phyloP scores from a whole-genome alignment of 2,113 vertebrate genomes.

The Daubentonia madagascariensis region DNA sequence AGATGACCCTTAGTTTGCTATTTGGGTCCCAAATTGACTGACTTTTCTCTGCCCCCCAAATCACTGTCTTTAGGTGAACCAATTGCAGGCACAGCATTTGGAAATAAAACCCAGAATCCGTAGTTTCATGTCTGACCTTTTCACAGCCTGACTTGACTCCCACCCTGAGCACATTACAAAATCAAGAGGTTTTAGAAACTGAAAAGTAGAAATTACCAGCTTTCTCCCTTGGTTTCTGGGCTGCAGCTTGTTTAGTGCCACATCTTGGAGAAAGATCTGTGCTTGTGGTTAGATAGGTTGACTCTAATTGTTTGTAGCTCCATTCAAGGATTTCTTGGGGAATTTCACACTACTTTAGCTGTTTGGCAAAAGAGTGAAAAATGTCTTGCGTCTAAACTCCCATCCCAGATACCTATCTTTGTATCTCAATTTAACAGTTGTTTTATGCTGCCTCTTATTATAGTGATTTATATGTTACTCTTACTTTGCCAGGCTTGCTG shows the following conservation, averaged over 20 bases:
- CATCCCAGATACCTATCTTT: background rate
- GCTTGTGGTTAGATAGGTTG: background rate
- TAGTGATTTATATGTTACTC: background rate
- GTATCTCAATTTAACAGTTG: background rate
- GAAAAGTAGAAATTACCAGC: background rate
- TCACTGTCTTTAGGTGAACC: background rate
- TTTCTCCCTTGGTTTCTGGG: background rate
- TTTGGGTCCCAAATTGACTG: background rate
- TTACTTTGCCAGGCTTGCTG: background rate
- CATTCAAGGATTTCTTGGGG: background rate
- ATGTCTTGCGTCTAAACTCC: background rate
- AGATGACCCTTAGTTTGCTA: background rate
- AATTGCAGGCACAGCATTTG: background rate
- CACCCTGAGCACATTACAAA: background rate
- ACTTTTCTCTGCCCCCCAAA: background rate
- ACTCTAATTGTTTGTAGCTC: background rate
- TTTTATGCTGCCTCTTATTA: background rate
- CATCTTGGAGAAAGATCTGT: background rate
- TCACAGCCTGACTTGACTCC: background rate
- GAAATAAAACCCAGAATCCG: background rate
- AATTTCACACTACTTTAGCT: background rate
- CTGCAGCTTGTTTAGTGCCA: background rate
- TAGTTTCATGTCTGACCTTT: background rate
- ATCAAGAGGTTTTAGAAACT: constrained; percentile 9
- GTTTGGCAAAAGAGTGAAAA: background rate